Base-by-base conservation (phyloP, 2,113 vertebrate genomes). In the Pimephales promelas region DNA sequence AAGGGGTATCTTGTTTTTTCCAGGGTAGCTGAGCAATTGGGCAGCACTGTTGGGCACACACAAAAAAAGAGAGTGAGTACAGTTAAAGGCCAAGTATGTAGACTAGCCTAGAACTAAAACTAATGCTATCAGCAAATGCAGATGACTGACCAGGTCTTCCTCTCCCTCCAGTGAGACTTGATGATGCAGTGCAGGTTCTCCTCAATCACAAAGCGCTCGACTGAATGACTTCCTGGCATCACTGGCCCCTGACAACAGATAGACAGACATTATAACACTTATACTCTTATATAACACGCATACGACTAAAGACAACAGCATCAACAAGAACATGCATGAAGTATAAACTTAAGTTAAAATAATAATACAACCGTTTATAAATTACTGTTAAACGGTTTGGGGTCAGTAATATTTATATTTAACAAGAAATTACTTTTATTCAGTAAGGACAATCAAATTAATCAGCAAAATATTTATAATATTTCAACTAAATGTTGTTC, bases 211-310 rank as follows among this genome's bases (percentile, higher is more conserved):
- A 96, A 99, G 88, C 98, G 94, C 93, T 99, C 98, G 70, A 96
- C 96, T 0, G 98, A 99, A 88, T 99, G 98, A 88, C 97, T 98
- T 79, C 98, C 98, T 28, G 98, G 98, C 98, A 99, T 99, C 36
- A 99, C 97, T 14, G 98, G 98, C 72, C 98, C 98, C 98, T 99
- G 76, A 54, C 57, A 85, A 57, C 31, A 81, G 54, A 88, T 61
- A 82, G 10, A 84, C 54, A 61, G 2, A 49, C 34, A 20, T 26
- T 8, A 78, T 7, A 7, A 26, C 28, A 71, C 64, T 40, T 40
- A n/a, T n/a, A n/a, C n/a, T n/a, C n/a, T n/a, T n/a, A n/a, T n/a
- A n/a, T n/a, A n/a, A n/a, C n/a, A 11, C 66, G 40, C 34, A 36
- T 5, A 68, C 2, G 36, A 52, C 49, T 6, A 18, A 52, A 52